Base-by-base conservation (phyloP, 2,888 invertebrate species). In the Plagodis dolabraria region DNA sequence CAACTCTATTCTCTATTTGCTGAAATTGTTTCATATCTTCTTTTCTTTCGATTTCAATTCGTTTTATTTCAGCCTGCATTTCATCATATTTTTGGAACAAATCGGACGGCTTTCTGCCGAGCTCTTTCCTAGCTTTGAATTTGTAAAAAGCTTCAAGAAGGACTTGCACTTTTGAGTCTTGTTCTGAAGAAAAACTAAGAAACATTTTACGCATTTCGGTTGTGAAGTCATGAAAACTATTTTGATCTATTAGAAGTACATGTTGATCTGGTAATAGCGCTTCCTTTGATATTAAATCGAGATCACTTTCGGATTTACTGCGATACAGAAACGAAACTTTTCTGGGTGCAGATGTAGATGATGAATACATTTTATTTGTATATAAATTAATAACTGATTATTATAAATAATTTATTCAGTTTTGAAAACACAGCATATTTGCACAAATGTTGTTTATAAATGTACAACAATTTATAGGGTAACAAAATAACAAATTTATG, bases 201-300 rank as follows among this genome's bases (percentile, higher is more conserved):
- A 50, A 59, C 54, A 59, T 54, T 47, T 12, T 38, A 38, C 51
- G 54, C 47, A 59, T 59, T 59, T 59, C 54, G 44, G 47, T 59
- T 44, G 54, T 51, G 36, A 59, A 59, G 10, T 59, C 54, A 38
- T 51, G 43, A 11, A 57, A 57, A 36, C 46, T 33, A 0, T 61
- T 56, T 50, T 56, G 42, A 33, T 61, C 60, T 8, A 57, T 53
- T 7, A 56, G 36, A 11, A 52, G 12, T 5, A 48, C 33, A 6
- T 53, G 45, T 0, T 46, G 47, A n/a, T 50, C 35, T 43, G 46
- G 22, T 11, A 36, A 49, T 11, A 35, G 38, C 33, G 38, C 46
- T 42, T 60, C 52, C 45, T 42, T 53, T 49, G 52, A 52, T 33
- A 60, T 51, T 6, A 52, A 5, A 35, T 60, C 56, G 7, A 60